These are phyloP conservation scores for Gallinago jamesoni DNA, from an alignment of 2,113 vertebrate species.

Conservation along the genomic window DNA sequence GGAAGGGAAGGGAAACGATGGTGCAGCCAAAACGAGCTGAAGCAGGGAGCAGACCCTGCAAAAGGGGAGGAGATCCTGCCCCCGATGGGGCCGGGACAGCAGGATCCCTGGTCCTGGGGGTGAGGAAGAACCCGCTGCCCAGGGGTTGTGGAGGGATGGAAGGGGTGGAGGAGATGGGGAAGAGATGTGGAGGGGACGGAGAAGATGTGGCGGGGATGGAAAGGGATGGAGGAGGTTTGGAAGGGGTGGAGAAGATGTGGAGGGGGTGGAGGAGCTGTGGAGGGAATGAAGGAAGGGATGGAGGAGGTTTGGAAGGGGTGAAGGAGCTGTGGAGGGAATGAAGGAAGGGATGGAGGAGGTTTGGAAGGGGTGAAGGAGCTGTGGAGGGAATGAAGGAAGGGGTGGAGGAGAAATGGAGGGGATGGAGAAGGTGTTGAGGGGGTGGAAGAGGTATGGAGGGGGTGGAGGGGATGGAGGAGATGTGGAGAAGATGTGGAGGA, in stretches of 20 bases:
- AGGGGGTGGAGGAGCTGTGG: too few relatives aligned
- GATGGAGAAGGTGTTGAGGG: neutral
- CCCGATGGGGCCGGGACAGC: fast-evolving
- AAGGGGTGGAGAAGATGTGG: too few relatives aligned
- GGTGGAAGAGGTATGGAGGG: neutral
- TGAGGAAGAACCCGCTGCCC: neutral
- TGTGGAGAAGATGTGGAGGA: too few relatives aligned
- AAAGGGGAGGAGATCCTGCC: neutral
- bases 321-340: too few relatives aligned
- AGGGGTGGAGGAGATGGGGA: neutral
- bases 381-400: too few relatives aligned
- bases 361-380: too few relatives aligned
- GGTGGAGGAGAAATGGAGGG: neutral
- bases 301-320: too few relatives aligned
- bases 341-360: too few relatives aligned
- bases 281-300: too few relatives aligned
- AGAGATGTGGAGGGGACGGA: neutral
- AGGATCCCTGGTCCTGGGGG: neutral
- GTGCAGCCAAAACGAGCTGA: neutral
- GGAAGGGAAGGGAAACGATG: neutral
- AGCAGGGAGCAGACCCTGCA: neutral
- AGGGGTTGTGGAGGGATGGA: neutral
- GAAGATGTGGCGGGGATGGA: too few relatives aligned
- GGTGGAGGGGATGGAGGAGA: neutral
- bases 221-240: too few relatives aligned